A percentile compares a stretch with the other conserved stretches of the same genome.
Conservation (phyloP, 1,140 invertebrate species). For the Dysdera silvatica region DNA sequence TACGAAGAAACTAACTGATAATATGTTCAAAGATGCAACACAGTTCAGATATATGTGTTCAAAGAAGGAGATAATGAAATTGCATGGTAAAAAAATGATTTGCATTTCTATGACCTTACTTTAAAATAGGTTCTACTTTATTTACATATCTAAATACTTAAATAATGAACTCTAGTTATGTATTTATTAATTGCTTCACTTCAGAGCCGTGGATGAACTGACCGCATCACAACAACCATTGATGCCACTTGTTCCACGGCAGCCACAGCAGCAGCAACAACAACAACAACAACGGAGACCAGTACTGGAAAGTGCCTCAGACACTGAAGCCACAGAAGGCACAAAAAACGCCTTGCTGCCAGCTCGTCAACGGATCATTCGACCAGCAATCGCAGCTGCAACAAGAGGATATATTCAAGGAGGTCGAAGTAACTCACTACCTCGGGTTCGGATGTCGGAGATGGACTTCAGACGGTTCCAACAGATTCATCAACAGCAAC, state of each 20-base stretch:
- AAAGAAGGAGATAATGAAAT: too few species aligned
- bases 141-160: too few species aligned
- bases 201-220: constrained; percentile 28
- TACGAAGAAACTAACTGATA: too few species aligned
- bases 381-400: background rate
- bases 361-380: background rate
- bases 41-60: too few species aligned
- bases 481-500: constrained; percentile 31
- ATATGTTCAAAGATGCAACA: too few species aligned
- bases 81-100: too few species aligned
- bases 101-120: too few species aligned
- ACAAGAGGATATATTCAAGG: constrained; percentile 40
- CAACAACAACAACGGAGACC: constrained; percentile 27
- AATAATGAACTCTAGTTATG: too few species aligned
- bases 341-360: background rate
- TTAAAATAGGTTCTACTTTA: too few species aligned
- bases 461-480: constrained; percentile 24
- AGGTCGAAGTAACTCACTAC: constrained; percentile 38
- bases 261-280: background rate
- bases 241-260: constrained; percentile 3
- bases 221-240: background rate
- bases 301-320: constrained; percentile 71
- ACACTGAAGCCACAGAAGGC: constrained; percentile 64
- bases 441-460: constrained; percentile 30
- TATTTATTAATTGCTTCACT: too few species aligned